Base-by-base conservation (phyloP, 2,888 invertebrate genomes). In the Lasioglossum leucozonium region DNA sequence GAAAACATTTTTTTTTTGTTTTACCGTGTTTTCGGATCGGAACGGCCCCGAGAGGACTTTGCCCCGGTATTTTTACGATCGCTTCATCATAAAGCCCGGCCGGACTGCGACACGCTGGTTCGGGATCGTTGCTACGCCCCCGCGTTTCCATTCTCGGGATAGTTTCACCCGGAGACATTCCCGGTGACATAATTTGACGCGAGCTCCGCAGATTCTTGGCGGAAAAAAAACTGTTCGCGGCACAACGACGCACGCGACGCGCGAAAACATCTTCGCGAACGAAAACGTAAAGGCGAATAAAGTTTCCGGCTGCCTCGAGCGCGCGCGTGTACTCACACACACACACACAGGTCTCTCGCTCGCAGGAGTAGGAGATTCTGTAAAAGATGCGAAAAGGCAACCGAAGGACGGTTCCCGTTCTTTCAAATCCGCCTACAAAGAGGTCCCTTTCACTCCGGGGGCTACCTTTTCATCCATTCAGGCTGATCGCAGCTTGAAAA, bases 401-500 rank as follows among this genome's bases (percentile, higher is more conserved):
- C 72, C 58, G 74, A 78, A 77, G 47, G 55, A 73, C 74, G 75
- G 75, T 72, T 44, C 4, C 42, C 71, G 76, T 78, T 81, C 76
- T 71, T 42, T 73, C 75, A 80, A 77, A 79, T 69, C 77, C 73
- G 65, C 67, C 62, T 72, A 65, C 72, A 82, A 87, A 87, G 76
- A 58, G 72, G 44, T n/a, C 75, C 73, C 40, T 87, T 87, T 81
- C 78, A 65, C 62, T 40, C 47, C 44, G 4, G 40, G 18, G 16
- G 76, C 30, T 78, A 42, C 83, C 87, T 76, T 87, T 86, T 82
- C 83, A 78, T 81, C 80, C 83, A 80, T 80, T 87, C 83, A 79
- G 42, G 44, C 69, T 72, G 81, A 83, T 83, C 87, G 77, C 65
- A 72, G 78, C 87, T 83, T 74, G 67, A 74, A 87, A 87, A 87